A percentile compares a stretch with the other conserved stretches of the same genome.
Conservation (phyloP, 2,797 vertebrate species). For the Tiaroga cobitis region DNA sequence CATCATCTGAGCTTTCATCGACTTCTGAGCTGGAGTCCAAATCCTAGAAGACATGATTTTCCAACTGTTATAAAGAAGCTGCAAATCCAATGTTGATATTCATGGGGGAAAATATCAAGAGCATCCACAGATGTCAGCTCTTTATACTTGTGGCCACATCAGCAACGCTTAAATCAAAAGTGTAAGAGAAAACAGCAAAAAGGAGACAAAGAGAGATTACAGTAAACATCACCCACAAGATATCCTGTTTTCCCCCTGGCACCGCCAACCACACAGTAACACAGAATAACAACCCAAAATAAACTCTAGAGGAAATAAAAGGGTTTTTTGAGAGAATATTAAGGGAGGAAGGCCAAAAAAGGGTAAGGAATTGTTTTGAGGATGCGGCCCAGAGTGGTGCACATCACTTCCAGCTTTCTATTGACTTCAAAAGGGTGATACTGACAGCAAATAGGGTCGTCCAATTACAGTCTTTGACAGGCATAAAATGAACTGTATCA, state of each 20-base stretch:
- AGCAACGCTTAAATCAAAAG: constrained; percentile 28
- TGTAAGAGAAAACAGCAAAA: constrained; percentile 11
- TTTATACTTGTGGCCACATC: constrained; percentile 18
- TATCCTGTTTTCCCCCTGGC: constrained; percentile 9
- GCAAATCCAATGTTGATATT: constrained; percentile 41
- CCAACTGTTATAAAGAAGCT: constrained; percentile 9
- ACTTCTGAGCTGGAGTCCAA: constrained; percentile 50
- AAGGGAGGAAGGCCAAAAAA: constrained; percentile 14
- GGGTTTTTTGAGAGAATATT: constrained; percentile 28
- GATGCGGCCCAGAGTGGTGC: constrained; percentile 29
- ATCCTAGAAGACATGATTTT: constrained; percentile 54
- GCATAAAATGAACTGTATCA: constrained; percentile 49
- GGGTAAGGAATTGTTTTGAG: constrained; percentile 22
- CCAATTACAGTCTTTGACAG: constrained; percentile 53
- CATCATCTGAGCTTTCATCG: constrained; percentile 56
- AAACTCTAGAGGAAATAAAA: constrained; percentile 42
- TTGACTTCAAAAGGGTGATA: constrained; percentile 60
- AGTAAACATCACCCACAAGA: constrained; percentile 42
- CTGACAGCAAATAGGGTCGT: constrained; percentile 54
- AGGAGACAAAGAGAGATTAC: constrained; percentile 24
- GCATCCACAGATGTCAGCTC: constrained; percentile 9
- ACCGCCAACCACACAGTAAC: background rate
- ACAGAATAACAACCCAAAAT: constrained; percentile 39
- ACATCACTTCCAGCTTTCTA: constrained; percentile 37
- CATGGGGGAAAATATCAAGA: background rate